Conservation (phyloP, 2,797 vertebrate genomes). For the Sciurus vulgaris region DNA sequence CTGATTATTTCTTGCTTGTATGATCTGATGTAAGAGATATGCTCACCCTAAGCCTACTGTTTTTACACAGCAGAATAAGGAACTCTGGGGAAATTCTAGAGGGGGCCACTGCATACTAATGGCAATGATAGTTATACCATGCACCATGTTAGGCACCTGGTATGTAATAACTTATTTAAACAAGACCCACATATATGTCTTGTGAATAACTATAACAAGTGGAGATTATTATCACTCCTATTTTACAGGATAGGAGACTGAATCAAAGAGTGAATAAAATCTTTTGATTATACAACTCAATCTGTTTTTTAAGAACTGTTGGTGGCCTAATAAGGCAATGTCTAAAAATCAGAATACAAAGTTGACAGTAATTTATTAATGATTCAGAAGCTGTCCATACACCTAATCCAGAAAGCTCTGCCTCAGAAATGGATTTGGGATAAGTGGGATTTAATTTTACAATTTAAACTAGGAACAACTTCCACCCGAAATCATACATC, state of each 20-base stretch:
- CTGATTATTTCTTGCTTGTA: not conserved
- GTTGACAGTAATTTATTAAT: conserved; percentile 23
- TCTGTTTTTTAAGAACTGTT: conserved; percentile 5
- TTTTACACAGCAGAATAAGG: not conserved
- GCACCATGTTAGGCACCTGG: not conserved
- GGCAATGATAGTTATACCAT: not conserved
- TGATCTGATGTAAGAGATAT: not conserved
- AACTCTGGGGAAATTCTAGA: not conserved
- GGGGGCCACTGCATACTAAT: not conserved
- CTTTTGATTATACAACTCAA: not conserved
- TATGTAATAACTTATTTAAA: not conserved
- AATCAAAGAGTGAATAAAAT: conserved; percentile 44
- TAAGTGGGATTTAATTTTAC: conserved; percentile 75
- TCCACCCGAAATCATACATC: conserved; percentile 25
- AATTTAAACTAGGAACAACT: conserved; percentile 61
- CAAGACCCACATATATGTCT: not conserved
- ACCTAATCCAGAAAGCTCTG: not conserved
- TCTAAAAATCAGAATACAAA: conserved; percentile 21
- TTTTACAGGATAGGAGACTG: not conserved
- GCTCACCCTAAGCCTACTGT: not conserved
- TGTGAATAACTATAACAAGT: not conserved
- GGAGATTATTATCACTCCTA: not conserved
- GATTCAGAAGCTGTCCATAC: conserved; percentile 5
- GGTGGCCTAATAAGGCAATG: not conserved
- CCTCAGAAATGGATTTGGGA: conserved; percentile 30